Evolutionary conservation across 2,797 vertebrate genomes (phyloP).

Genomic region (Eremophila alpestris): DNA sequence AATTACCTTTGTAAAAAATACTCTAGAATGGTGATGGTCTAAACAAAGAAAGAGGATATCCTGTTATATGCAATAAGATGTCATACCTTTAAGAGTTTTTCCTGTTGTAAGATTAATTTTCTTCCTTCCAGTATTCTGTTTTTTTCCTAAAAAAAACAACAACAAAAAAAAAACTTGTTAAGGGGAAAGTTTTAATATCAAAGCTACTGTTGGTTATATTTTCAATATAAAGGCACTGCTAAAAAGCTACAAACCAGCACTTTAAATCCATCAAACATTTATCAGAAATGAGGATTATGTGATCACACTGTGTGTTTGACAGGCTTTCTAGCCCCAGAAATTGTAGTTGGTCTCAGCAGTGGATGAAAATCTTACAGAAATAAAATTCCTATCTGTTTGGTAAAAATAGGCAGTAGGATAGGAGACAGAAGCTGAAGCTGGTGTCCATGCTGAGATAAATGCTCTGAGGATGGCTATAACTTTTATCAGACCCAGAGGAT

Average conservation of each 20-base stretch:
- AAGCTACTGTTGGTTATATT: background rate
- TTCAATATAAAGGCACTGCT: background rate
- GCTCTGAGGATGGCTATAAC: background rate
- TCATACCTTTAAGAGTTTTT: slow-evolving; percentile 6
- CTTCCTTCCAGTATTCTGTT: background rate
- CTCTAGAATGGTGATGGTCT: background rate
- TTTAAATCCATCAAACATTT: background rate
- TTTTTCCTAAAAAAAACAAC: background rate
- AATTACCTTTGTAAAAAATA: background rate
- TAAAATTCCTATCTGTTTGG: background rate
- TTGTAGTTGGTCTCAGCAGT: background rate
- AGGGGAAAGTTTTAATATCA: background rate
- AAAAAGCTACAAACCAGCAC: background rate
- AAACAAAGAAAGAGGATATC: background rate
- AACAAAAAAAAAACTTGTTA: background rate
- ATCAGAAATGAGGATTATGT: background rate
- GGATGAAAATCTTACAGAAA: background rate
- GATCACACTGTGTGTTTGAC: background rate
- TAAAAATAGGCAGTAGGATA: background rate
- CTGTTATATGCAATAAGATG: background rate
- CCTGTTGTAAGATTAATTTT: background rate
- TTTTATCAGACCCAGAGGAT: background rate
- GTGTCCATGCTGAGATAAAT: background rate
- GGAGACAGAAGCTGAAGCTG: background rate
- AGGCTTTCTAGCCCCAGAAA: background rate